A percentile compares a stretch with the other conserved stretches of the same genome.
phyloP scores from a whole-genome alignment of 2,797 vertebrate species.

The Novumbra hubbsi region DNA sequence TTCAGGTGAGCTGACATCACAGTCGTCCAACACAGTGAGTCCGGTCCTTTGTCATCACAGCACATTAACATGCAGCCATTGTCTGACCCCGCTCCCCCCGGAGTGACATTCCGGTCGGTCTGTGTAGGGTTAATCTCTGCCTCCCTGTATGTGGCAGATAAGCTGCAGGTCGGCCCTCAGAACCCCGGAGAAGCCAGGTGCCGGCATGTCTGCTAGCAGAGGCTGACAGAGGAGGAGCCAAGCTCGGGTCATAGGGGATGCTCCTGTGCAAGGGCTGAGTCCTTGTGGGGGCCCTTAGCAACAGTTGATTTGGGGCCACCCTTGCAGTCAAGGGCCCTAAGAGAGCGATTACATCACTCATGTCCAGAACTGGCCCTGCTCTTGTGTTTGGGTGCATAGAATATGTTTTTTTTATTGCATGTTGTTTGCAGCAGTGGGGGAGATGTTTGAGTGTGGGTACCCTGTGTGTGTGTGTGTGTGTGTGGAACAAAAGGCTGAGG shows the following conservation, averaged over 20 bases:
- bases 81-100: neutral
- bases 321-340: too few species aligned
- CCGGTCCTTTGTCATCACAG: neutral
- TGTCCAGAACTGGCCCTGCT: neutral
- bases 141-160: conserved; percentile 44
- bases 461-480: conserved; percentile 30
- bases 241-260: conserved; percentile 57
- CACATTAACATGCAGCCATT: neutral
- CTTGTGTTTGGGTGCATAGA: conserved; percentile 8
- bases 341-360: too few species aligned
- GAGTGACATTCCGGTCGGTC: neutral
- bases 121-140: neutral
- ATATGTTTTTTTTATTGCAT: neutral
- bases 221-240: conserved; percentile 63
- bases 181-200: conserved; percentile 62
- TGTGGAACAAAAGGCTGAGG: conserved; percentile 77
- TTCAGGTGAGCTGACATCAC: too few species aligned
- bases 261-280: neutral
- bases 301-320: too few species aligned
- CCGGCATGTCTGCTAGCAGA: conserved; percentile 59
- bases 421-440: too few species aligned
- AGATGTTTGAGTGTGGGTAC: conserved; percentile 38
- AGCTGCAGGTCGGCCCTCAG: conserved; percentile 53
- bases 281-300: too few species aligned
- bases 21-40: neutral